phyloP scores from a whole-genome alignment of 2,113 vertebrate genomes.

The Rana temporaria region DNA sequence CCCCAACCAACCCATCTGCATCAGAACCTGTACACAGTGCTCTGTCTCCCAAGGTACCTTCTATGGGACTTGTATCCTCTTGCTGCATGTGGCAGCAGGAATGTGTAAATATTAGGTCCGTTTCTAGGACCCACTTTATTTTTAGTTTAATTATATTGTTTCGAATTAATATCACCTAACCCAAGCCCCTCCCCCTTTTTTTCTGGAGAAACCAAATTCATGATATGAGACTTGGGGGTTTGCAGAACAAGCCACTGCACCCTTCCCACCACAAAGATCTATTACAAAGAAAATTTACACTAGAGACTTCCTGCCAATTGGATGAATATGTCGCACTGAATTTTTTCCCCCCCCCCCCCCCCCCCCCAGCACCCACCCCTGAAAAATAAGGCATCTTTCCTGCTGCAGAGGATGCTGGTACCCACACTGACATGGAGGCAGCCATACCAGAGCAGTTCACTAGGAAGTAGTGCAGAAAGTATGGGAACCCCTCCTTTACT shows the following conservation, averaged over 20 bases:
- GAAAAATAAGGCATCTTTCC: background rate
- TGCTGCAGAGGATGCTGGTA: too few species aligned
- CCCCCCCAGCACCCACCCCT: background rate
- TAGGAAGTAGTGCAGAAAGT: too few species aligned
- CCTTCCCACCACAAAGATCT: too few species aligned
- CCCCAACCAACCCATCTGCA: background rate
- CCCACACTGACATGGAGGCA: too few species aligned
- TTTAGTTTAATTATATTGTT: constrained; percentile 83
- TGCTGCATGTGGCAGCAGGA: constrained; percentile 76
- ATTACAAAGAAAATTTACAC: background rate
- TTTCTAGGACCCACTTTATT: constrained; percentile 82
- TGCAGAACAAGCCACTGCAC: background rate
- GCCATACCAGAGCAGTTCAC: too few species aligned
- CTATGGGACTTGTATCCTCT: constrained; percentile 57
- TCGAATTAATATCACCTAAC: constrained; percentile 67
- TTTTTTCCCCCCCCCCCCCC: background rate
- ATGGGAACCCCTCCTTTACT: too few species aligned
- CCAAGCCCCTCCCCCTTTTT: background rate
- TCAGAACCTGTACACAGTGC: background rate
- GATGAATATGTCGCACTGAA: background rate
- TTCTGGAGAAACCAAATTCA: constrained; percentile 24
- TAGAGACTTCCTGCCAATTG: background rate
- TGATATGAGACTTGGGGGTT: constrained; percentile 4
- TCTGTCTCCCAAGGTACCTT: background rate
- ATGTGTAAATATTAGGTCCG: constrained; percentile 91